Percentiles rank a stretch among this genome's conserved stretches.
phyloP scores from a whole-genome alignment of 2,113 vertebrate species.

The Xiphophorus couchianus region DNA sequence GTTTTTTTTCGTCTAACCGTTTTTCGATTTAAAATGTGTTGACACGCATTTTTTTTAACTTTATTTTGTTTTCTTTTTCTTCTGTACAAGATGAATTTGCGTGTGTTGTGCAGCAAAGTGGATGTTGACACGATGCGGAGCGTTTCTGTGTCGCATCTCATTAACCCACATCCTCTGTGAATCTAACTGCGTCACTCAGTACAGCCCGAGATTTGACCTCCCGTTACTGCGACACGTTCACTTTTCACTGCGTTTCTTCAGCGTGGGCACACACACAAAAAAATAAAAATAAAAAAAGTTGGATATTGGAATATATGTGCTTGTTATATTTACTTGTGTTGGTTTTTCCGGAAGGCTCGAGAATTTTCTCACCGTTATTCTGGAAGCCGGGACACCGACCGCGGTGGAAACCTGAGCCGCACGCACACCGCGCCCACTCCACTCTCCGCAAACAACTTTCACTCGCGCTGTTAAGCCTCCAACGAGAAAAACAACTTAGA shows the following conservation, averaged over 20 bases:
- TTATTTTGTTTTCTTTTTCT: not conserved
- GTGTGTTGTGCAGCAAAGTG: not conserved
- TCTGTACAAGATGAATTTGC: too few relatives aligned
- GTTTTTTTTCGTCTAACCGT: not conserved
- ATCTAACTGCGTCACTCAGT: constrained; percentile 56
- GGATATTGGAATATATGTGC: too few relatives aligned
- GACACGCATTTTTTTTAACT: not conserved
- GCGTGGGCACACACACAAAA: too few relatives aligned
- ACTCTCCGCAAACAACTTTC: not conserved
- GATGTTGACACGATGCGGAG: constrained; percentile 17
- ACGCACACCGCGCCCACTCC: not conserved
- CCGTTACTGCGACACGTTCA: too few relatives aligned
- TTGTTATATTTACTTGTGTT: too few relatives aligned
- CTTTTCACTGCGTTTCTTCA: not conserved
- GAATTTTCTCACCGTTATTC: not conserved
- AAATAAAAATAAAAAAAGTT: too few relatives aligned
- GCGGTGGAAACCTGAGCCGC: not conserved
- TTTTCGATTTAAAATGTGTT: not conserved
- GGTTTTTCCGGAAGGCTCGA: too few relatives aligned
- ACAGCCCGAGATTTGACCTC: not conserved
- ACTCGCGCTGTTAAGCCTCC: not conserved
- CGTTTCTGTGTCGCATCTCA: constrained; percentile 57
- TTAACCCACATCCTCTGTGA: constrained; percentile 57
- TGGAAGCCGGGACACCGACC: not conserved
- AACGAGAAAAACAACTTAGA: not conserved